phyloP scores from a whole-genome alignment of 1,140 invertebrate genomes.

The Drosophila lini region DNA sequence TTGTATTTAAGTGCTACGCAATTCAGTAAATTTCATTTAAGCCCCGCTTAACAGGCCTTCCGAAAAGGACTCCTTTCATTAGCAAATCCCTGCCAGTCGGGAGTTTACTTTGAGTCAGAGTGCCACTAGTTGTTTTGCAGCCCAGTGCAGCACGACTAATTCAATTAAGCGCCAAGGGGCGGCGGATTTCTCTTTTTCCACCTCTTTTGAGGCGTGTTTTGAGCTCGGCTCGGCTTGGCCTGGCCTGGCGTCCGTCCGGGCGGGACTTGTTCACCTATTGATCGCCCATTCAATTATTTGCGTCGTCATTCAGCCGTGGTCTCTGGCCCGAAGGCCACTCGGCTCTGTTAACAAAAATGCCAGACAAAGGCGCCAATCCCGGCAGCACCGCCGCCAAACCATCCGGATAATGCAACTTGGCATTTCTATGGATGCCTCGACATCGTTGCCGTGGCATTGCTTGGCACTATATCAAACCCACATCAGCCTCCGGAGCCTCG shows the following conservation, averaged over 20 bases:
- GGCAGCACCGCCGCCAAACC: slow-evolving; percentile 18
- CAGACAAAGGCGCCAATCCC: slow-evolving; percentile 62
- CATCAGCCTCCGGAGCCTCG: not conserved
- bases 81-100: slow-evolving; percentile 21
- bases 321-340: slow-evolving; percentile 8
- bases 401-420: slow-evolving; percentile 69
- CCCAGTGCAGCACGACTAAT: slow-evolving; percentile 31
- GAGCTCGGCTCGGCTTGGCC: slow-evolving; percentile 13
- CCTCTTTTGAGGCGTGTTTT: slow-evolving; percentile 33
- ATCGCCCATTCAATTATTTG: slow-evolving; percentile 76
- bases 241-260: not conserved
- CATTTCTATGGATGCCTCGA: slow-evolving; percentile 75
- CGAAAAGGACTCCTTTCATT: slow-evolving; percentile 23
- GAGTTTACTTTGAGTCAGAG: slow-evolving; percentile 5
- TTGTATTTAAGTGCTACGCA: slow-evolving; percentile 14
- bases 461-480: slow-evolving; percentile 48
- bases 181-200: slow-evolving; percentile 15
- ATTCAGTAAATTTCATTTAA: slow-evolving; percentile 19
- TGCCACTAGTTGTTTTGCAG: slow-evolving; percentile 15
- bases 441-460: slow-evolving; percentile 57
- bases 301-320: slow-evolving; percentile 53
- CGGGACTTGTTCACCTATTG: slow-evolving; percentile 73
- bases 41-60: not conserved
- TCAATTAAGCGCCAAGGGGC: slow-evolving; percentile 26
- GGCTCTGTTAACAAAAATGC: slow-evolving; percentile 57